Evolutionary conservation across 1,140 invertebrate species (phyloP), one percentile per base, ranked within the genome.

Genomic region (Limonius californicus): DNA sequence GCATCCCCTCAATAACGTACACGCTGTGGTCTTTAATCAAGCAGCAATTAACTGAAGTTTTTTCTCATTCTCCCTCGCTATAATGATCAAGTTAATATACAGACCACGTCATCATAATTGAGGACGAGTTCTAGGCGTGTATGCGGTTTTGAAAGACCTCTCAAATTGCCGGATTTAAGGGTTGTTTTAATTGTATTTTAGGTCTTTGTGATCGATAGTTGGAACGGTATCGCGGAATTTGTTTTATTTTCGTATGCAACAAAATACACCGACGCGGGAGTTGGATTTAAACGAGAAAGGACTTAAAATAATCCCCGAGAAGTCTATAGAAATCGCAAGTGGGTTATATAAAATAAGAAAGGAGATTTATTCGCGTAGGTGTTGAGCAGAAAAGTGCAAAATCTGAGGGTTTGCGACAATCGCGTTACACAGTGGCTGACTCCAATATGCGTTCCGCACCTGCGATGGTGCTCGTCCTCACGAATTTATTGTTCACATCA

Each of bases 11-110:
- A 32, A 59, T 30, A 47, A 50, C 32, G 30, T 47, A 47, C 57
- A 59, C 50, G 60, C 43, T 59, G 64, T 54, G 62, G 62, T 64
- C 70, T 70, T 68, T 70, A 71, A 71, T 71, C 68, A 71, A 70
- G 65, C 66, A 65, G 62, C 68, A 71, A 71, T 71, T 71, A 71
- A 68, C 54, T 63, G 59, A 54, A 64, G 63, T 62, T 71, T 70
- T 71, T 61, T 64, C 59, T 55, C 35, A 47, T 61, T 57, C 59
- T 39, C 27, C 60, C 63, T 47, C 32, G 16, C 54, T 64, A 27
- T 64, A 66, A 65, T 66, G 61, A 68, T 61, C 67, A 64, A 66
- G 56, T 63, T 66, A 66, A 66, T 66, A 61, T 61, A 62, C 67
- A 50, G 16, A 50, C 45, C 45, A 50, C 45, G 61, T 54, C 59